Evolutionary conservation across 1,140 invertebrate species (phyloP).

Genomic region (Cherax destructor): DNA sequence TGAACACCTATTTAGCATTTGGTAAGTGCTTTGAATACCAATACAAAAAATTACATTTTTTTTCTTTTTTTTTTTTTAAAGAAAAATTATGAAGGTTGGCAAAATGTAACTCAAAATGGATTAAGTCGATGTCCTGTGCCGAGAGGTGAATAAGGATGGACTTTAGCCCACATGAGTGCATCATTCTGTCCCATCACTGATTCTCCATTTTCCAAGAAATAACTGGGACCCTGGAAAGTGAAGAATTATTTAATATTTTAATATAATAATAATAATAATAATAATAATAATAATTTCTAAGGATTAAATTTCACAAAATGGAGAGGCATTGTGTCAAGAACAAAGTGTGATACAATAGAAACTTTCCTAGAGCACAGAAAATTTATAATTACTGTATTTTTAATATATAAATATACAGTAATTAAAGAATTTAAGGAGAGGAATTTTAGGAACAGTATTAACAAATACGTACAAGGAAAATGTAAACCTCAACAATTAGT

Average conservation of each 20-base stretch:
- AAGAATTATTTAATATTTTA: not conserved
- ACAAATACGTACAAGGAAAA: too few relatives aligned
- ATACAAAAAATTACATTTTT: not conserved
- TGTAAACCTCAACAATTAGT: too few relatives aligned
- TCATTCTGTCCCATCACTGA: slow-evolving; percentile 77
- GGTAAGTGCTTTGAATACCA: not conserved
- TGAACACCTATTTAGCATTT: not conserved
- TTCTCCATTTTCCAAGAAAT: slow-evolving; percentile 76
- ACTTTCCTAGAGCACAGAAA: too few relatives aligned
- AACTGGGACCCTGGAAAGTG: slow-evolving; percentile 75
- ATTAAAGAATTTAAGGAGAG: too few relatives aligned
- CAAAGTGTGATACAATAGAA: too few relatives aligned
- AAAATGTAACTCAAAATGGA: slow-evolving; percentile 74
- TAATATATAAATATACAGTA: too few relatives aligned
- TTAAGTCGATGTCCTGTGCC: slow-evolving; percentile 75
- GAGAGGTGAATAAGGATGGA: slow-evolving; percentile 77
- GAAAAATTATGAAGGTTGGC: not conserved
- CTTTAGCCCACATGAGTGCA: slow-evolving; percentile 78
- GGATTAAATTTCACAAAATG: too few relatives aligned
- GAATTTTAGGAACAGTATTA: too few relatives aligned
- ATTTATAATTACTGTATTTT: too few relatives aligned
- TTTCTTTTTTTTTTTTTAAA: not conserved
- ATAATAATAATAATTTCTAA: too few relatives aligned
- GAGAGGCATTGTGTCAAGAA: too few relatives aligned
- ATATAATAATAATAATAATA: too few relatives aligned